These are phyloP conservation scores for Rissa tridactyla DNA, from an alignment of 2,113 vertebrate species.

Conservation along the genomic window DNA sequence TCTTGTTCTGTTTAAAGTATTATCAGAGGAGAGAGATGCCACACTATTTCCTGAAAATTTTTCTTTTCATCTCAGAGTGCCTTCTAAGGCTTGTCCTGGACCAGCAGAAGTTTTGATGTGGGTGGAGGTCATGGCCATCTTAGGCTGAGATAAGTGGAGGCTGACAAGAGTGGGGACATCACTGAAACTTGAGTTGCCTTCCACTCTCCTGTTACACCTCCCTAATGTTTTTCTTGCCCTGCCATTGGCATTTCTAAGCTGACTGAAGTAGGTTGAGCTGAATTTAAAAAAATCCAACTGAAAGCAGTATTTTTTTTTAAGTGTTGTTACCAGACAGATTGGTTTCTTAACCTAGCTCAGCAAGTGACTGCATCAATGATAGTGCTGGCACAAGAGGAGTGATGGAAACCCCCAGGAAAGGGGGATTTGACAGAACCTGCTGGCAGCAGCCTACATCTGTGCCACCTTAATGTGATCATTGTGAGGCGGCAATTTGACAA, in stretches of 20 bases:
- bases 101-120: background rate
- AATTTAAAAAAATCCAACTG: background rate
- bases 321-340: background rate
- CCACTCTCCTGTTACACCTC: background rate
- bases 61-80: background rate
- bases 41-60: background rate
- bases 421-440: background rate
- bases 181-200: background rate
- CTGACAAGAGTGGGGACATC: background rate
- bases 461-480: background rate
- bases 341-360: background rate
- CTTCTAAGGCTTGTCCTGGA: background rate
- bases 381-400: background rate
- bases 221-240: background rate
- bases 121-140: background rate
- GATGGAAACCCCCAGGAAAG: background rate
- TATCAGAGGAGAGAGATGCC: background rate
- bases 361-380: background rate
- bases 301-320: background rate
- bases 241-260: background rate
- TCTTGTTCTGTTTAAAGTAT: background rate
- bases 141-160: background rate
- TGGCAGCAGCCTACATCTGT: background rate
- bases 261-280: background rate
- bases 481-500: background rate